Base-by-base conservation (phyloP, 2,113 vertebrate genomes). In the Atrichornis clamosus region DNA sequence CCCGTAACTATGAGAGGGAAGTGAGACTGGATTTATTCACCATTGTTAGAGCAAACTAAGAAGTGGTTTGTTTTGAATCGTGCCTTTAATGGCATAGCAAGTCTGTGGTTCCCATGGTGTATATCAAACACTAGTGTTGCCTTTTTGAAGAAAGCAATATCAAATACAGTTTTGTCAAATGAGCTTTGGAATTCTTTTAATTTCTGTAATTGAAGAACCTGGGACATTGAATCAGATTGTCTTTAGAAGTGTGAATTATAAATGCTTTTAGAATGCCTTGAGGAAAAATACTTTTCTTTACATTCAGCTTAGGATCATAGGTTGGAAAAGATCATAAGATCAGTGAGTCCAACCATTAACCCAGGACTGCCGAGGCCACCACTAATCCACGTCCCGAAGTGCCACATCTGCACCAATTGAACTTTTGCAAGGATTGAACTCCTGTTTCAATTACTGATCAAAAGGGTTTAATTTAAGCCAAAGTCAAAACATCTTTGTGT, bases 381-480 rank as follows among this genome's bases (percentile, higher is more conserved):
- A 5, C 55, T 62, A 13, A 53, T 18, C 63, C 35, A 35, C 10
- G 37, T 63, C 32, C 26, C 7, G 26, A 19, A 19, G 12, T 63
- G 30, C 41, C 47, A 19, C 63, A 37, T 69, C n/a, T 20, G 12
- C 35, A 49, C 32, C 18, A 33, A 12, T 10, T 24, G 59, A 67
- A 32, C 33, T 70, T 70, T 1, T 46, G 56, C 30, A 41, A 4
- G 6, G 14, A 2, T 33, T 63, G 35, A 39, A 19, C 30, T 60
- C 0, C 0, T 30, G 24, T 64, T 68, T 63, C 26, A 27, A 0
- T 70, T 75, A 30, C 27, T 26, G 49, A 47, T 44, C 1, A 9
- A 42, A 37, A 65, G 18, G 11, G 19, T 59, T 47, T 67, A 16
- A 76, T 50, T 42, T 67, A 39, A 83, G 42, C 12, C n/a, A 42